Evolutionary conservation across 2,797 vertebrate species (phyloP).

Genomic region (Falco cherrug): DNA sequence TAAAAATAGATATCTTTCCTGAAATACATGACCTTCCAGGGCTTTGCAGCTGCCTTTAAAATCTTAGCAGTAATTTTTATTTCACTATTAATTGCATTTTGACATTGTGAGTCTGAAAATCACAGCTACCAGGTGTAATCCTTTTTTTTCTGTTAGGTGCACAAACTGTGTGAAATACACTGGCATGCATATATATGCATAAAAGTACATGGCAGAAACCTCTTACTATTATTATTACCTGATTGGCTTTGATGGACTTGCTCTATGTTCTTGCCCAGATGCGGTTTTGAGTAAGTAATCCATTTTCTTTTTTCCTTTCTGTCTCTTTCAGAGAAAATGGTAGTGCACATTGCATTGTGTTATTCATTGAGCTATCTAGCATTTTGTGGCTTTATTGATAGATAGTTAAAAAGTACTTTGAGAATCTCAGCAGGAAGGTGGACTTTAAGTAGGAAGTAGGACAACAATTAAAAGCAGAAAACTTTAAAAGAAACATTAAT

Average conservation of each 20-base stretch:
- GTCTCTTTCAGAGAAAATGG: not conserved
- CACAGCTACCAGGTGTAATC: not conserved
- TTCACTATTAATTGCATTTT: not conserved
- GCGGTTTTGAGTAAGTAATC: not conserved
- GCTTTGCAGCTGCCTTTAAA: not conserved
- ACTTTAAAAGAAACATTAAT: not conserved
- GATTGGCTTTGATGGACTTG: not conserved
- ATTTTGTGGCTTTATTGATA: not conserved
- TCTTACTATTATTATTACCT: not conserved
- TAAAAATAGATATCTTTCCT: not conserved
- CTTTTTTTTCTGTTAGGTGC: not conserved
- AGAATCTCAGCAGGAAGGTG: not conserved
- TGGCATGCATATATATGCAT: not conserved
- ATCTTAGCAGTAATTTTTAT: not conserved
- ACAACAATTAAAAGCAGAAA: not conserved
- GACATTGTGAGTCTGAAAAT: not conserved
- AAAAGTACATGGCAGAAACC: not conserved
- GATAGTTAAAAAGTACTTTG: not conserved
- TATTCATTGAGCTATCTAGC: not conserved
- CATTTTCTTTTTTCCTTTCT: not conserved
- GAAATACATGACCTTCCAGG: not conserved
- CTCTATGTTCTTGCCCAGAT: not conserved
- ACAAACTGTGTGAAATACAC: not conserved
- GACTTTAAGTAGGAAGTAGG: not conserved
- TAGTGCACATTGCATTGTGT: not conserved